Base-by-base conservation (phyloP, 2,888 invertebrate genomes). In the Halictus ligatus region DNA sequence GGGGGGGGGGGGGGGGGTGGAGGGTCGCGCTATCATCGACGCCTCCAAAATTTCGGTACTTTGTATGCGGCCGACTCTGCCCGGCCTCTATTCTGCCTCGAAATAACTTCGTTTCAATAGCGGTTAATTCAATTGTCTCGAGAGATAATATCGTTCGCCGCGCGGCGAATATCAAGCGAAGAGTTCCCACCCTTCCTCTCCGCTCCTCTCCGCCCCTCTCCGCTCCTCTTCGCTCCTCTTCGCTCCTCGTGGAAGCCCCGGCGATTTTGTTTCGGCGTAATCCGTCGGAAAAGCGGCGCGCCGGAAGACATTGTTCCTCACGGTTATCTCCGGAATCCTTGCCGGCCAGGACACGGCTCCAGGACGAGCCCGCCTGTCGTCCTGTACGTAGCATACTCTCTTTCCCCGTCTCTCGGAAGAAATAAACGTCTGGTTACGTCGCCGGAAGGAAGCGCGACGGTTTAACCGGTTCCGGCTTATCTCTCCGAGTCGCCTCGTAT, bases 81-180 rank as follows among this genome's bases (percentile, higher is more conserved):
- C 79, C 79, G 75, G 85, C 58, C 87, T 89, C 86, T 85, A 89
- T 90, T 88, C 89, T 85, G 82, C 88, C 89, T 89, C 84, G 88
- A 91, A 94, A 94, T 94, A 94, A 94, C 94, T 94, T 89, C 89
- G 92, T 94, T 93, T 91, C 93, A 90, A 93, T 94, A 90, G 87
- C 83, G 86, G 84, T 88, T 93, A 92, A 94, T 94, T 94, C 89
- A 90, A 93, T 94, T 91, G 92, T 90, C 90, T 81, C 89, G 87
- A 92, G 91, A 93, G 91, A 93, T 94, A 93, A 93, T 91, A 93
- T 92, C 92, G 77, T 50, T 40, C 40, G 71, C 54, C 67, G 69
- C 72, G 81, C 76, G 67, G 43, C 75, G 83, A 85, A 83, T 83
- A 78, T 77, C 71, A 83, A 85, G 67, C 75, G 75, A n/a, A 43